Base-by-base conservation (phyloP, 1,140 invertebrate genomes). In the Watersipora subatra region DNA sequence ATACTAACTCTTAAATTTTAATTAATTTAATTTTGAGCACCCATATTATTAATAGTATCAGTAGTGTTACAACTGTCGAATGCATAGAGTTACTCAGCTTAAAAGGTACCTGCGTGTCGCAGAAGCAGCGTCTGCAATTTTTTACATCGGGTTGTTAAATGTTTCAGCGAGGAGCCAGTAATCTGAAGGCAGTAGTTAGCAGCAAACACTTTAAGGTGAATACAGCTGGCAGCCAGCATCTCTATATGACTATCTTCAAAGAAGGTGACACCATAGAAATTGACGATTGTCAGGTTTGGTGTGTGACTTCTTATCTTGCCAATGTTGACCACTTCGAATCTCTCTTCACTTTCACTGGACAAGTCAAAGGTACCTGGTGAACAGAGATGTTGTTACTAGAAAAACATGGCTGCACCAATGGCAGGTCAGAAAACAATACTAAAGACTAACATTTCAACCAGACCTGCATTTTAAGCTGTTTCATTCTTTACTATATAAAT, bases 171-270 rank as follows among this genome's bases (percentile, higher is more conserved):
- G n/a, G 90, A 89, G 0, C 97, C 97, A 0, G 90, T 97, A 2
- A 99, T 93, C 81, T 98, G 94, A 57, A 91, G 85, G 79, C 96
- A 99, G 78, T 87, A 97, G 80, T 97, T 97, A 0, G 99, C 89
- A 1, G 95, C 93, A 61, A 99, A 77, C 77, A 93, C 96, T 79
- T 99, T 95, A 66, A 99, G 81, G 85, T 98, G 86, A 58, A 86
- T 86, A 70, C 82, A 85, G 73, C 85, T 86, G 57, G 80, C 83
- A 19, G 83, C 83, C 77, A 99, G 93, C 0, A 95, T 91, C 77
- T 99, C 97, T 61, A 99, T 96, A 74, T 99, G 96, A 0, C 91
- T 92, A 83, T 99, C 97, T 73, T 98, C 94, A 0, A 98, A 89
- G 72, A 99, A 99, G 76, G 93, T 95, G 64, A 98, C 97, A 0